A percentile compares a stretch with the other conserved stretches of the same genome.
Conservation (phyloP, 2,888 invertebrate species). For the Sicus ferrugineus region DNA sequence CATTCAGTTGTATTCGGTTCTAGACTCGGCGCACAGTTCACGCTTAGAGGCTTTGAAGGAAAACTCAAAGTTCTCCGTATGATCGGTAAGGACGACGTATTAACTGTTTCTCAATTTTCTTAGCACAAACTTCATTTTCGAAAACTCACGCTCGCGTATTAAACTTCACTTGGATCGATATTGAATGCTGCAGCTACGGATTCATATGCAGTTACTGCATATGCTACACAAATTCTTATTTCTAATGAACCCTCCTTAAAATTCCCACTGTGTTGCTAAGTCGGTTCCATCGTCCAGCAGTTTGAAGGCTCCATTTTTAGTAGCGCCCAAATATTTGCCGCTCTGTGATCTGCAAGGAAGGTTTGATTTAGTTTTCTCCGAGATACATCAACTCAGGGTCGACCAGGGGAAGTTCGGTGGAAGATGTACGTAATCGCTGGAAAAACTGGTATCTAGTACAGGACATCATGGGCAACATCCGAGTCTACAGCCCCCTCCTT, state of each 20-base stretch:
- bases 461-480: no score
- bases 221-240: constrained; percentile 28
- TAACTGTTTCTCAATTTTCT: background rate
- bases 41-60: background rate
- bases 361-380: no score
- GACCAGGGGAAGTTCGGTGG: background rate
- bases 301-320: constrained; percentile 91
- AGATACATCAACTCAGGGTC: no score
- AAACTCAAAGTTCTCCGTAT: background rate
- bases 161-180: constrained; percentile 35
- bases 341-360: constrained; percentile 65
- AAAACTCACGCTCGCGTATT: constrained; percentile 4
- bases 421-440: background rate
- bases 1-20: background rate
- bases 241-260: constrained; percentile 67
- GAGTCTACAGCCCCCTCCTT: no score
- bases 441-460: background rate
- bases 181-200: constrained; percentile 37
- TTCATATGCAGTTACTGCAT: constrained; percentile 39
- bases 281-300: constrained; percentile 80
- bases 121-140: constrained; percentile 20
- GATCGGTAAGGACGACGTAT: background rate
- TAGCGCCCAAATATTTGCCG: constrained; percentile 83
- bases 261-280: constrained; percentile 92
- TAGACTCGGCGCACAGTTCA: background rate